phyloP scores from a whole-genome alignment of 2,797 vertebrate species.

The Pseudochirops cupreus region DNA sequence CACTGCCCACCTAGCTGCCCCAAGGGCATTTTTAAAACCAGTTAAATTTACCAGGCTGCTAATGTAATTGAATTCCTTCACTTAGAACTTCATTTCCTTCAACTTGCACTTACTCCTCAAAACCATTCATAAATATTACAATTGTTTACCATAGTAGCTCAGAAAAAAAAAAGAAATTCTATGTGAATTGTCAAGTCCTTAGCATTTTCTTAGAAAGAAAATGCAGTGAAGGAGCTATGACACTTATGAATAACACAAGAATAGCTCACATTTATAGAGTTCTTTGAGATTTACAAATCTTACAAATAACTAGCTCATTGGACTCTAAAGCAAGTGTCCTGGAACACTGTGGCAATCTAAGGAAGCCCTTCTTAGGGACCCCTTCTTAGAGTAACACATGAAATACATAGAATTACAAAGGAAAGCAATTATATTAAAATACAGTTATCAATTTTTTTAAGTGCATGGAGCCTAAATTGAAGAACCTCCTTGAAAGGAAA shows the following conservation, averaged over 20 bases:
- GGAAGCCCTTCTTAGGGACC: not conserved
- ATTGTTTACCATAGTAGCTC: not conserved
- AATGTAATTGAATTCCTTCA: not conserved
- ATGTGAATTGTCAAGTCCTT: not conserved
- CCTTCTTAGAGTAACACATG: not conserved
- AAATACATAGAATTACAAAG: not conserved
- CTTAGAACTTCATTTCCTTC: not conserved
- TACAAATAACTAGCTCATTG: not conserved
- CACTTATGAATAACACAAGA: not conserved
- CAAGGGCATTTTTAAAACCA: not conserved
- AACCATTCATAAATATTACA: not conserved
- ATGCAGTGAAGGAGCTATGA: not conserved
- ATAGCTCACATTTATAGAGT: not conserved
- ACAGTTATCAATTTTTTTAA: not conserved
- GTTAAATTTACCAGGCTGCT: slow-evolving; percentile 6
- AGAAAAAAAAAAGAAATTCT: not conserved
- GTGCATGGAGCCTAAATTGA: not conserved
- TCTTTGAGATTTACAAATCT: not conserved
- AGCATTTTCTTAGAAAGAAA: not conserved
- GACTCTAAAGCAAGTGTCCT: not conserved
- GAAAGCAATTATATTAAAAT: not conserved
- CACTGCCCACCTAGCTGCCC: too few species aligned
- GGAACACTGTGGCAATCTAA: not conserved
- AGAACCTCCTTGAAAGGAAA: not conserved
- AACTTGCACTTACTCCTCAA: not conserved